phyloP scores from a whole-genome alignment of 2,888 invertebrate species.

The Laothoe populi region DNA sequence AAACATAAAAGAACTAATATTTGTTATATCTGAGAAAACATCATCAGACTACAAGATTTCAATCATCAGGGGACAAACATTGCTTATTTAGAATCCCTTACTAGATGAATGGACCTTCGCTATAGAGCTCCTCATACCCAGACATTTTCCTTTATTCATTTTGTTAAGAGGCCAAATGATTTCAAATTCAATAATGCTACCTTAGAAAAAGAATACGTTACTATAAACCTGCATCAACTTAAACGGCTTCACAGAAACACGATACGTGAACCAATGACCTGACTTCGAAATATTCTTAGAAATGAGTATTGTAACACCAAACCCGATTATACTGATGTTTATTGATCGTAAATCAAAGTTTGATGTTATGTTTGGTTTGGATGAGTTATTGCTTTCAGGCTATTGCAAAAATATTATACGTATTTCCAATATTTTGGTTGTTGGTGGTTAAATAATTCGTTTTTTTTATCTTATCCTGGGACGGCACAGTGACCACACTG shows the following conservation, averaged over 20 bases:
- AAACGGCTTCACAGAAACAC: conserved; percentile 31
- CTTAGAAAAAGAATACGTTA: background rate
- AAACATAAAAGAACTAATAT: too few relatives aligned
- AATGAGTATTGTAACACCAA: conserved; percentile 14
- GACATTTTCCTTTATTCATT: background rate
- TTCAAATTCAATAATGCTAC: background rate
- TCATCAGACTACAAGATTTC: too few relatives aligned
- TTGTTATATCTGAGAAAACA: too few relatives aligned
- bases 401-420: conserved; percentile 22
- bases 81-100: too few relatives aligned
- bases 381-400: conserved; percentile 17
- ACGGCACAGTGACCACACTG: too few relatives aligned
- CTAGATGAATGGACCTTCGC: too few relatives aligned
- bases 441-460: too few relatives aligned
- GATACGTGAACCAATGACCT: conserved; percentile 38
- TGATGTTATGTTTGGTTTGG: conserved; percentile 38
- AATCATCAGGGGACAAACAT: too few relatives aligned
- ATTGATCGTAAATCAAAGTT: conserved; percentile 47
- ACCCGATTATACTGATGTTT: conserved; percentile 31
- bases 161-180: background rate
- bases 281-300: conserved; percentile 31
- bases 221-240: conserved; percentile 8
- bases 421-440: too few relatives aligned
- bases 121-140: too few relatives aligned
- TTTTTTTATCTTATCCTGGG: too few relatives aligned